Conservation (phyloP, 2,113 vertebrate genomes). For the Tachycineta bicolor region DNA sequence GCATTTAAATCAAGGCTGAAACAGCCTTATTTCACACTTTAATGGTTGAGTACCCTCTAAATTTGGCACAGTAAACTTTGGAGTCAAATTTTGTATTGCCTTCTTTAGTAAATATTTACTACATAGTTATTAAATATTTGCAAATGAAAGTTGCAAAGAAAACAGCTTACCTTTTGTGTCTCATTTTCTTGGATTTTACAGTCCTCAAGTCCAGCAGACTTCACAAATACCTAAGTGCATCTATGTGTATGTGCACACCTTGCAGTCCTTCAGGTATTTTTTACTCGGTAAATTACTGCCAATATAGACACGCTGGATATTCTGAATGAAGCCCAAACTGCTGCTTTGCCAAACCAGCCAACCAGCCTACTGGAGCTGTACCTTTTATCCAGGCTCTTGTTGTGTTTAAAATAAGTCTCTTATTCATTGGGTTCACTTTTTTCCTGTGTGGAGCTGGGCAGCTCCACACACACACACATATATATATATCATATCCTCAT, state of each 20-base stretch:
- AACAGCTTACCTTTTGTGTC: neutral
- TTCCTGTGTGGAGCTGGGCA: neutral
- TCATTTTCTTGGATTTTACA: neutral
- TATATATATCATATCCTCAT: neutral
- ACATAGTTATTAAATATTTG: neutral
- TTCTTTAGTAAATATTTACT: slow-evolving; percentile 36
- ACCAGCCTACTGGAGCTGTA: neutral
- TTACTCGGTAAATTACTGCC: neutral
- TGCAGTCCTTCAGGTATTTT: neutral
- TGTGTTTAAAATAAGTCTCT: neutral
- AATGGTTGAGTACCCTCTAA: slow-evolving; percentile 13
- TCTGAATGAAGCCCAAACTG: neutral
- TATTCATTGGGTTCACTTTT: neutral
- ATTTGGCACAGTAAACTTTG: slow-evolving; percentile 23
- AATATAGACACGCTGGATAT: neutral
- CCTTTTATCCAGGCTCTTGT: neutral
- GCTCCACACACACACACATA: too few species aligned
- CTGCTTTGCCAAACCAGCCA: neutral
- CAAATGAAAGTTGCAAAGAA: neutral
- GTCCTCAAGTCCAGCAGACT: neutral
- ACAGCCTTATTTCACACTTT: slow-evolving; percentile 35
- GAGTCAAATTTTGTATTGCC: neutral
- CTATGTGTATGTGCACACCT: neutral
- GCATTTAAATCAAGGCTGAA: slow-evolving; percentile 47
- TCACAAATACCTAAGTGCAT: neutral